phyloP scores from a whole-genome alignment of 1,140 invertebrate species.

The Condylostylus longicornis region DNA sequence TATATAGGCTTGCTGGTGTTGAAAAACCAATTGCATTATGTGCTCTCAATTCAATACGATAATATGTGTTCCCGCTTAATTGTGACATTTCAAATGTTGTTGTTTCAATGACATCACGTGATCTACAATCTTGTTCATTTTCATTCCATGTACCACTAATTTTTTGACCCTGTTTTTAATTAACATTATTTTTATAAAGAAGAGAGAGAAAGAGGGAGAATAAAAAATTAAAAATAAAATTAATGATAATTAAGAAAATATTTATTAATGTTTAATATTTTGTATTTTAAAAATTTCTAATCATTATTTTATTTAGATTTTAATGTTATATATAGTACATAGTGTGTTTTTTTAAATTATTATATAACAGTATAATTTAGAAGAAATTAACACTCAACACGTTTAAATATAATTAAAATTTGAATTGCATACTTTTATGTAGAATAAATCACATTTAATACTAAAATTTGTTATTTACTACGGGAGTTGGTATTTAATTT shows the following conservation, averaged over 20 bases:
- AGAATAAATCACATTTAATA: too few species aligned
- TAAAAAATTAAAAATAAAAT: constrained; percentile 2
- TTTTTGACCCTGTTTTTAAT: constrained; percentile 35
- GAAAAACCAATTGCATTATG: constrained; percentile 73
- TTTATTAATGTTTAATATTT: neutral
- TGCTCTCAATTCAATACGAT: constrained; percentile 66
- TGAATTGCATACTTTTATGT: too few species aligned
- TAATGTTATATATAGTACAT: too few species aligned
- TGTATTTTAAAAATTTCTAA: neutral
- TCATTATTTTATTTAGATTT: neutral
- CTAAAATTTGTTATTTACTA: too few species aligned
- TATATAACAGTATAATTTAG: too few species aligned
- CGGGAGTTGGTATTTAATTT: too few species aligned
- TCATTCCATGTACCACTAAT: constrained; percentile 46
- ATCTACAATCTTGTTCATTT: constrained; percentile 39
- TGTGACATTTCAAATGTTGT: constrained; percentile 48
- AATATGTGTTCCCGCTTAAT: constrained; percentile 58
- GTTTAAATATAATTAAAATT: too few species aligned
- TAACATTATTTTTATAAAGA: neutral
- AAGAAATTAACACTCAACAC: too few species aligned
- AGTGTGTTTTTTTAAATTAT: too few species aligned
- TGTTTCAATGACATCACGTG: constrained; percentile 39
- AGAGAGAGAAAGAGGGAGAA: too few species aligned
- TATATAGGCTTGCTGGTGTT: constrained; percentile 50
- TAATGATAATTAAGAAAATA: neutral